A percentile compares a stretch with the other conserved stretches of the same genome.
Conservation (phyloP, 1,140 invertebrate genomes). For the Brachionus plicatilis region DNA sequence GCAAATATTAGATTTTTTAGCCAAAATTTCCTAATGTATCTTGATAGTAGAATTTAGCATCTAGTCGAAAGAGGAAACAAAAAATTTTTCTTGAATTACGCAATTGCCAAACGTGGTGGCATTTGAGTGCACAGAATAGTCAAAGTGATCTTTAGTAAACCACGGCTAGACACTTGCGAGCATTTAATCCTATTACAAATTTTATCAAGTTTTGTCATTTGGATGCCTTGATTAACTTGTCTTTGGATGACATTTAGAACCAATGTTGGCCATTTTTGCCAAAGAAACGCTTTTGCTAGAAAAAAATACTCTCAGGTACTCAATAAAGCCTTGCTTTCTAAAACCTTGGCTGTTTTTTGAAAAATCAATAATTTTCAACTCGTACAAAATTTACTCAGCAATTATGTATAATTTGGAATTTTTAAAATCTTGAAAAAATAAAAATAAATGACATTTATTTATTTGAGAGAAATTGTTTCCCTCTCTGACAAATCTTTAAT, state of each 20-base stretch:
- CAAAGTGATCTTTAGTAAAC: background rate
- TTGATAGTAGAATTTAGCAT: background rate
- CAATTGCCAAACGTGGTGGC: background rate
- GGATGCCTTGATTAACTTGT: background rate
- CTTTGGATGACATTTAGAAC: background rate
- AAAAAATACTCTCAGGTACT: too few relatives aligned
- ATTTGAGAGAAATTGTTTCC: background rate
- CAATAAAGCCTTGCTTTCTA: background rate
- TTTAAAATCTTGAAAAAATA: background rate
- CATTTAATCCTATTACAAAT: conserved; percentile 13
- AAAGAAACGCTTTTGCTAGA: too few relatives aligned
- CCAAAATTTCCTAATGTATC: background rate
- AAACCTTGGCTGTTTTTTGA: background rate
- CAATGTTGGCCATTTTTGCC: background rate
- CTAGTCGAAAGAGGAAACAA: background rate
- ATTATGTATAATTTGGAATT: background rate
- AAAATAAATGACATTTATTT: background rate
- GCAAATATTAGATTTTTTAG: background rate
- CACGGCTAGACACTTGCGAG: background rate
- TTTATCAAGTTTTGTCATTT: background rate
- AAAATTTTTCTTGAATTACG: background rate
- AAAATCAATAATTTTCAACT: background rate
- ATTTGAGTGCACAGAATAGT: background rate
- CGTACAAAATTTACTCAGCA: background rate
- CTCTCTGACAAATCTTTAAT: background rate